Evolutionary conservation across 2,113 vertebrate genomes (phyloP).

Genomic region (Sturnira hondurensis): DNA sequence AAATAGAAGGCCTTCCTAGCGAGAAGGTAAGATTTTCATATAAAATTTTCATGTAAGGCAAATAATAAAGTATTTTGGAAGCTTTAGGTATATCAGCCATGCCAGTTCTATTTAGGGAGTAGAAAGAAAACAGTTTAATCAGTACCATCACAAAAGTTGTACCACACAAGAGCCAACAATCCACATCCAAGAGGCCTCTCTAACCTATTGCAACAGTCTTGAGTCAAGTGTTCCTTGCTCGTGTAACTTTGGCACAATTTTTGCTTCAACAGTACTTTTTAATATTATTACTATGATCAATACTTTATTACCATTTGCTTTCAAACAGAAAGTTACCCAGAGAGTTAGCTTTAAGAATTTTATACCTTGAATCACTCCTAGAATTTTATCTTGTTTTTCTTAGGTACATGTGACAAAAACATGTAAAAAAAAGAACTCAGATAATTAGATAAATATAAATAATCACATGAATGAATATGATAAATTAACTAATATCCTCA

Average conservation of each 20-base stretch:
- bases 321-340: not conserved
- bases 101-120: not conserved
- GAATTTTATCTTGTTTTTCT: not conserved
- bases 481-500: not conserved
- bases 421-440: not conserved
- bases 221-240: not conserved
- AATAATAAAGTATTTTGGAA: not conserved
- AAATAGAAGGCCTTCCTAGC: not conserved
- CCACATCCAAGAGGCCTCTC: not conserved
- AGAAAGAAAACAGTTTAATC: not conserved
- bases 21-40: not conserved
- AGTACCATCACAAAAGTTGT: not conserved
- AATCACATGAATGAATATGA: not conserved
- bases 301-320: not conserved
- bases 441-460: not conserved
- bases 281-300: not conserved
- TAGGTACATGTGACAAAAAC: not conserved
- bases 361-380: not conserved
- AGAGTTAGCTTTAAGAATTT: not conserved
- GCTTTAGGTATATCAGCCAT: not conserved
- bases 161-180: not conserved
- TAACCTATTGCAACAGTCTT: not conserved
- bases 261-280: not conserved
- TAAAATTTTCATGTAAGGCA: not conserved
- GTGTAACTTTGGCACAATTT: not conserved